phyloP scores from a whole-genome alignment of 2,888 invertebrate species.

The Bellardia bayeri region DNA sequence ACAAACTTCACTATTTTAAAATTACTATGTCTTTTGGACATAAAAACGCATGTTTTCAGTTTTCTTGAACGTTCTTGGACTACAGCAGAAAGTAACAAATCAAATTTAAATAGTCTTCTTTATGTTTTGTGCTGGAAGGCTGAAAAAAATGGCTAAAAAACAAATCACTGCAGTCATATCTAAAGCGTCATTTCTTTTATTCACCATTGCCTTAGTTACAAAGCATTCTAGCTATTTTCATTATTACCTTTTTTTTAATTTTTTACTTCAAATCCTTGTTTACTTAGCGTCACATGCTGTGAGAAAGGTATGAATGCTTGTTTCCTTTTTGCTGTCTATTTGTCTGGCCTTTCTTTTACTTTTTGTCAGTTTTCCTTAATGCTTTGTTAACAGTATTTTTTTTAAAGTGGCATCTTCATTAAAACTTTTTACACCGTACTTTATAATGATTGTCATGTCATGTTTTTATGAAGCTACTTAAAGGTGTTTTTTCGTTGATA shows the following conservation, averaged over 20 bases:
- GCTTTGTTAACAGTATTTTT: slow-evolving; percentile 28
- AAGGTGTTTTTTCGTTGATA: neutral
- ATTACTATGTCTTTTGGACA: neutral
- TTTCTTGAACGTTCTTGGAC: neutral
- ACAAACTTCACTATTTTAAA: slow-evolving; percentile 23
- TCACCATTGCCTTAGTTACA: neutral
- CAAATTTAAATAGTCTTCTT: neutral
- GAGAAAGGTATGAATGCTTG: neutral
- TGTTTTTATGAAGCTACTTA: neutral
- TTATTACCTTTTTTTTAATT: neutral
- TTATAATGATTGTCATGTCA: slow-evolving; percentile 34
- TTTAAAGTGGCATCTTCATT: slow-evolving; percentile 63
- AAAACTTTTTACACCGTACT: slow-evolving; percentile 46
- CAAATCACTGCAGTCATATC: slow-evolving; percentile 37
- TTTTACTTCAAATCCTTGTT: slow-evolving; percentile 1
- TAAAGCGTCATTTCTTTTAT: slow-evolving; percentile 24
- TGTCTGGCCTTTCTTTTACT: neutral
- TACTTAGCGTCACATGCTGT: neutral
- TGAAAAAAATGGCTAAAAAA: neutral
- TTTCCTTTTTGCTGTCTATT: neutral
- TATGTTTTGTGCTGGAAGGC: neutral
- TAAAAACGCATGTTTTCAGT: neutral
- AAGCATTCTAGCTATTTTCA: neutral
- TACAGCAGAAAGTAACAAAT: neutral
- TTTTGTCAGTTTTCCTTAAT: slow-evolving; percentile 3